Conservation (phyloP, 2,797 vertebrate species). For the Pseudochromis fuscus region DNA sequence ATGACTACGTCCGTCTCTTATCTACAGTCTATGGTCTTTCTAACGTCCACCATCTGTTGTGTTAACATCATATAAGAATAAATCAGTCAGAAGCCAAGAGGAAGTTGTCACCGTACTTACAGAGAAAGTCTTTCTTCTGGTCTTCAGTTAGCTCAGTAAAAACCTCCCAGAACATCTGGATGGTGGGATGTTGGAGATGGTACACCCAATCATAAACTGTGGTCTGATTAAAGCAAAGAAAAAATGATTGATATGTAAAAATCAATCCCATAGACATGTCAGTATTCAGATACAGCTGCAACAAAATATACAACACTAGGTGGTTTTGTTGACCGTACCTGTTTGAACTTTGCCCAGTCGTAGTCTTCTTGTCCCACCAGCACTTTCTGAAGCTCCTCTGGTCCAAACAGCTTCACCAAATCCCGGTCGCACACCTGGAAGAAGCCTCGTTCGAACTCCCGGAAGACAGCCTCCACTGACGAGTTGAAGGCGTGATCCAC, state of each 20-base stretch:
- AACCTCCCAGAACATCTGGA: constrained; percentile 93
- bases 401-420: constrained; percentile 90
- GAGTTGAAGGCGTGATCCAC: constrained; percentile 89
- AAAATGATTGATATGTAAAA: neutral
- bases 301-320: too few species aligned
- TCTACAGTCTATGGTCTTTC: too few species aligned
- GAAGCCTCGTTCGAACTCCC: constrained; percentile 92
- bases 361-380: constrained; percentile 91
- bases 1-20: too few species aligned
- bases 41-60: too few species aligned
- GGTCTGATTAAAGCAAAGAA: constrained; percentile 80
- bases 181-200: constrained; percentile 83
- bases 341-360: constrained; percentile 91
- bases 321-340: constrained; percentile 78
- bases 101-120: constrained; percentile 82
- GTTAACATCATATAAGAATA: too few species aligned
- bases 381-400: constrained; percentile 90
- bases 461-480: constrained; percentile 89
- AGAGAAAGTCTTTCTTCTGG: constrained; percentile 91
- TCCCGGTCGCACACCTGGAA: constrained; percentile 90
- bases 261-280: neutral
- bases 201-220: constrained; percentile 85
- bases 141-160: constrained; percentile 92
- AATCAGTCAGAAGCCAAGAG: too few species aligned
- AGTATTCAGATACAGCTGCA: neutral